A percentile compares a stretch with the other conserved stretches of the same genome.
phyloP scores from a whole-genome alignment of 2,113 vertebrate genomes.

The Neotragus pygmaeus region DNA sequence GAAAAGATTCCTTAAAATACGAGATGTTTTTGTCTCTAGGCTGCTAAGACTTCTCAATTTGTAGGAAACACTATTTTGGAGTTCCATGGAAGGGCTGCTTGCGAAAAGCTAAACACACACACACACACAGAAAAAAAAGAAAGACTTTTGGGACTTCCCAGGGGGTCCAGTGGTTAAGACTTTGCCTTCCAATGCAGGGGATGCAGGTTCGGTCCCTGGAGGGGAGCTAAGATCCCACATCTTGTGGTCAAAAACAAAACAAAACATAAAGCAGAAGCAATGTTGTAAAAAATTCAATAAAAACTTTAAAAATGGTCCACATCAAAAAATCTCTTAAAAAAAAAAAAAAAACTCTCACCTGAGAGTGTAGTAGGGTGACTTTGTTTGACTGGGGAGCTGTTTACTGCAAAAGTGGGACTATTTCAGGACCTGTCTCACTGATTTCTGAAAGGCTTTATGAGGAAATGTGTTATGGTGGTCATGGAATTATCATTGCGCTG shows the following conservation, averaged over 20 bases:
- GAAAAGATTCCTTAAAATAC: constrained; percentile 22
- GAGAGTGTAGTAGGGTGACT: neutral
- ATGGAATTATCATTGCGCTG: neutral
- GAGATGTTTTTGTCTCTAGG: neutral
- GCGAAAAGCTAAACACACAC: neutral
- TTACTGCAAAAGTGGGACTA: neutral
- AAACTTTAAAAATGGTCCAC: neutral
- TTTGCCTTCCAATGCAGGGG: neutral
- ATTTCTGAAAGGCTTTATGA: neutral
- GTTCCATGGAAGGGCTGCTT: neutral
- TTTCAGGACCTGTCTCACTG: neutral
- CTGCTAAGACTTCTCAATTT: neutral
- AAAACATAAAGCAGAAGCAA: neutral
- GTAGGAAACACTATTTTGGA: neutral
- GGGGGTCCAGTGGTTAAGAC: neutral
- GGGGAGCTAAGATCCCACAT: neutral
- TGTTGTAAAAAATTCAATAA: neutral
- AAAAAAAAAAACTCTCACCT: neutral
- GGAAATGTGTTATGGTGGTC: neutral
- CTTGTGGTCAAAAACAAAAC: neutral
- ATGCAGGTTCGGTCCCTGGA: neutral
- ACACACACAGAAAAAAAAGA: no score
- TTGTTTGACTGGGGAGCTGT: neutral
- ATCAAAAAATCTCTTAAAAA: neutral
- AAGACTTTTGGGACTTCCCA: neutral